Evolutionary conservation across 2,113 vertebrate genomes (phyloP).

Genomic region (Camelus dromedarius): DNA sequence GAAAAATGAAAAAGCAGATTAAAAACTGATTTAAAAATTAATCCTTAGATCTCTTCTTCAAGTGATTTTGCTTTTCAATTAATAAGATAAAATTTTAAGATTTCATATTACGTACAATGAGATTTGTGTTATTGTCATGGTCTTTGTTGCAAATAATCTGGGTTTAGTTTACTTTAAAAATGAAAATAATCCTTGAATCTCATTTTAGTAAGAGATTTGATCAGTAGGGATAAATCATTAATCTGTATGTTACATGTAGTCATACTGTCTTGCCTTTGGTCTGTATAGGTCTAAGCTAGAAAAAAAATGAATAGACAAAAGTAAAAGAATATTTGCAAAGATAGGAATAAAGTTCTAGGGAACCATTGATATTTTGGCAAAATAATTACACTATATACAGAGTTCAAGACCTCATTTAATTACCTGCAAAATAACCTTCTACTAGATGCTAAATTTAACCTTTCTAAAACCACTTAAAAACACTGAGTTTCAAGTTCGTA

Average conservation of each 20-base stretch:
- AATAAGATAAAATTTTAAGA: slow-evolving; percentile 85
- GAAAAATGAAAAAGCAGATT: slow-evolving; percentile 88
- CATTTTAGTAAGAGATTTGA: slow-evolving; percentile 78
- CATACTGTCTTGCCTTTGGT: not conserved
- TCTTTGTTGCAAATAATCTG: slow-evolving; percentile 80
- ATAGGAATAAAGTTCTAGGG: not conserved
- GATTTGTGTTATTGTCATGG: slow-evolving; percentile 78
- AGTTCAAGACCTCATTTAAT: slow-evolving; percentile 59
- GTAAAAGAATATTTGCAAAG: slow-evolving; percentile 36
- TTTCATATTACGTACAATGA: slow-evolving; percentile 72
- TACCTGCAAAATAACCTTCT: slow-evolving; percentile 51
- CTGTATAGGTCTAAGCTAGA: slow-evolving; percentile 4
- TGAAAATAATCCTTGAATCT: slow-evolving; percentile 77
- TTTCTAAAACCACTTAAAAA: slow-evolving; percentile 60
- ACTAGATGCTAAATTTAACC: not conserved
- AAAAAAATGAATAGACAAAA: slow-evolving; percentile 53
- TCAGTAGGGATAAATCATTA: slow-evolving; percentile 68
- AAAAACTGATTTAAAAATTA: slow-evolving; percentile 89
- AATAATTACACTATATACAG: not conserved
- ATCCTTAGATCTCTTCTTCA: slow-evolving; percentile 88
- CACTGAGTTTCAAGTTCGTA: slow-evolving; percentile 57
- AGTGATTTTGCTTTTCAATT: slow-evolving; percentile 87
- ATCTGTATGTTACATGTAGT: slow-evolving; percentile 48
- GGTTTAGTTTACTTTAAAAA: slow-evolving; percentile 74
- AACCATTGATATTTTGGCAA: not conserved